Evolutionary conservation across 2,888 invertebrate genomes (phyloP), one percentile per base, ranked within the genome.

Genomic region (Scaptomyza parva): DNA sequence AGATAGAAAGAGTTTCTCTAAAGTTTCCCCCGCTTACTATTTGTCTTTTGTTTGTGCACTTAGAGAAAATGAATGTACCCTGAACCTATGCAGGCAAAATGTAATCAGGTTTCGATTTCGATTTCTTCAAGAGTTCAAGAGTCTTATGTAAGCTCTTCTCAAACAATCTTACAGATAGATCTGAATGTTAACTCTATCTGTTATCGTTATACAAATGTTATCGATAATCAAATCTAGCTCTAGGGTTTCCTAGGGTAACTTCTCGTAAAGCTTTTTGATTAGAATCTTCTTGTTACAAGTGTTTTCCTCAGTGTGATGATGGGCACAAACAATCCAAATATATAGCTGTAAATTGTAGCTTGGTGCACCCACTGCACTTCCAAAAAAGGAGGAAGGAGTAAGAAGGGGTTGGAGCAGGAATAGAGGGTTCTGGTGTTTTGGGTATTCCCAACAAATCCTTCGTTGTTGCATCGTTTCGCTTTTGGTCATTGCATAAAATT

Each of bases 401-500:
- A n/a, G n/a, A 1, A 1, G 17, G 35, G 17, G 35, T 1, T 12
- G n/a, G 4, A 0, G n/a, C n/a, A 33, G 35, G 35, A 17, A 5
- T 8, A 8, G 37, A 17, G 9, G 17, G 3, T 9, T n/a, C 12
- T 2, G 3, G 4, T 14, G 7, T 8, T 8, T 37, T 8, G 37
- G 17, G 37, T 17, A 17, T 37, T 37, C 37, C 17, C 17, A 37
- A 37, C 17, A 37, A 37, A 37, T 37, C 17, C 37, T 35, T 17
- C 8, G 9, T 12, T 30, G 11, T 14, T 35, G 37, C 37, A 37
- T 9, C 37, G 37, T 37, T 37, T 17, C 9, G 37, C 37, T 37
- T 37, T 17, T 44, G 55, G 58, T 43, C 58, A 48, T 18, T 53
- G 50, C 47, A n/a, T 14, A 12, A 66, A 73, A 69, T 69, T 75